Conservation (phyloP, 1,140 invertebrate species). For the Manduca sexta region DNA sequence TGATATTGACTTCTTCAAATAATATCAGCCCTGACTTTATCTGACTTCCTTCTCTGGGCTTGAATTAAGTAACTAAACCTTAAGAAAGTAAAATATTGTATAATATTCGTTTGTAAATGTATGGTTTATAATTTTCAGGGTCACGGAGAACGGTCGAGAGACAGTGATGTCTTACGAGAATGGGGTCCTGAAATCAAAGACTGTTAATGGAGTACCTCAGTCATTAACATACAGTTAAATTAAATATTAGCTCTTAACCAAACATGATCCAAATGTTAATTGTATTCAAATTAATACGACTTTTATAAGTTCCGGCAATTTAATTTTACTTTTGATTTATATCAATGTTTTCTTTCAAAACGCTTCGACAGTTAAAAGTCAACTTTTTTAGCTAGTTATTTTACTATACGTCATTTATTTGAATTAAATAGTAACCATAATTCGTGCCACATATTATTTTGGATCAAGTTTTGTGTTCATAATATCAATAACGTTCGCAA, state of each 20-base stretch:
- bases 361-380: no score
- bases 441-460: no score
- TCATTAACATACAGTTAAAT: slow-evolving; percentile 78
- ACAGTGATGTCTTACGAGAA: slow-evolving; percentile 97
- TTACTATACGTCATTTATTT: no score
- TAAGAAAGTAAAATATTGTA: no score
- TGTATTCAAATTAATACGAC: slow-evolving; percentile 49
- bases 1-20: no score
- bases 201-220: slow-evolving; percentile 94
- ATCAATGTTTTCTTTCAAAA: slow-evolving; percentile 43
- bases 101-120: neutral
- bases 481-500: no score
- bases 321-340: slow-evolving; percentile 60
- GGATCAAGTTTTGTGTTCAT: no score
- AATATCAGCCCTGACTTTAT: no score
- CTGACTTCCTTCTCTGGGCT: no score
- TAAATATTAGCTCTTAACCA: slow-evolving; percentile 37
- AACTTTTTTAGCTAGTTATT: no score
- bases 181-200: slow-evolving; percentile 95
- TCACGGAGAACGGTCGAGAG: slow-evolving; percentile 95
- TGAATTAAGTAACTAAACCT: no score
- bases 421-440: no score
- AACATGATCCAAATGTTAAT: slow-evolving; percentile 67
- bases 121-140: slow-evolving; percentile 74
- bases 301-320: slow-evolving; percentile 54